Conservation (phyloP, 2,888 invertebrate species). For the Liopterus haemorrhoidalis region DNA sequence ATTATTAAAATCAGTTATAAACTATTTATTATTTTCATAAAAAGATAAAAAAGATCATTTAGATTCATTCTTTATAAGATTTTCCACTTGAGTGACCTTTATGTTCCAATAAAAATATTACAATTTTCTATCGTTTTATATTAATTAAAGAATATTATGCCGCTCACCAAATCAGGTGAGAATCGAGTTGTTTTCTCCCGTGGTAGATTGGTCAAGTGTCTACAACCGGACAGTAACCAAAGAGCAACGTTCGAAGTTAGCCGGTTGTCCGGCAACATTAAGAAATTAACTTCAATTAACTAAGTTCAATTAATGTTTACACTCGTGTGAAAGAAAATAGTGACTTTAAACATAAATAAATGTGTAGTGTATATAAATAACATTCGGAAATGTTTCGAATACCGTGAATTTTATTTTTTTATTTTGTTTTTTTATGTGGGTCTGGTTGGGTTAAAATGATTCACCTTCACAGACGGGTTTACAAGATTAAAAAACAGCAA, state of each 20-base stretch:
- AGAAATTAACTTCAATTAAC: conserved; percentile 23
- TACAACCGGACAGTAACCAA: conserved; percentile 10
- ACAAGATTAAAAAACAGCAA: conserved; percentile 24
- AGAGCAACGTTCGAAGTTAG: conserved; percentile 10
- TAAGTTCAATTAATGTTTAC: conserved; percentile 21
- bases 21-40: no score
- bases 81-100: no score
- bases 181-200: no score
- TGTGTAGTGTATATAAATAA: conserved; percentile 5
- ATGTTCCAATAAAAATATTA: no score
- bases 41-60: no score
- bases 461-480: conserved; percentile 28
- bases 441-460: conserved; percentile 25
- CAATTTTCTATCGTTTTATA: no score
- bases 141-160: no score
- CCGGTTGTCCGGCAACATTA: conserved; percentile 10
- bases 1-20: no score
- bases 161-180: no score
- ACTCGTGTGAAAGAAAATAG: conserved; percentile 14
- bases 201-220: conserved; percentile 4
- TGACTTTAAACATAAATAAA: neutral
- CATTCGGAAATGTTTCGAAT: conserved; percentile 10
- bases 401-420: conserved; percentile 4
- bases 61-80: no score
- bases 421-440: conserved; percentile 7